phyloP scores from a whole-genome alignment of 2,113 vertebrate species.

The Grallaria varia region DNA sequence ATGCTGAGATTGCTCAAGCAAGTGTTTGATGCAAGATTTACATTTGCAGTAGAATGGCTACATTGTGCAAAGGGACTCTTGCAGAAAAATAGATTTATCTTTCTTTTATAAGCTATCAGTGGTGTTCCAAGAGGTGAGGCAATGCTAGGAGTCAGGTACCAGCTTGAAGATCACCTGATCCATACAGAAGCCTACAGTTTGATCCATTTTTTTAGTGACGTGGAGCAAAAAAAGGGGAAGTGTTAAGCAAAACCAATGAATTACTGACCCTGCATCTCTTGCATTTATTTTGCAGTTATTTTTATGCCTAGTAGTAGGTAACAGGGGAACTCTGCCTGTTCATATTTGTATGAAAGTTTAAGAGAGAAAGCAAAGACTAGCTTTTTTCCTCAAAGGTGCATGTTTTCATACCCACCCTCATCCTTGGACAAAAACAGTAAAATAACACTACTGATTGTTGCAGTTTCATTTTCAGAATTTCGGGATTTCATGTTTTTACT shows the following conservation, averaged over 20 bases:
- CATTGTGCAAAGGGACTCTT: neutral
- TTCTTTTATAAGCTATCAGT: neutral
- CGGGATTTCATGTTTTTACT: neutral
- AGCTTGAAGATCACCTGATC: slow-evolving; percentile 1
- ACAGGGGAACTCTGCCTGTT: neutral
- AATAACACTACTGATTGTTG: neutral
- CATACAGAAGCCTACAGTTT: neutral
- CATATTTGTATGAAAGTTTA: neutral
- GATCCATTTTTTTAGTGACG: neutral
- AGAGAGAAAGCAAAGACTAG: neutral
- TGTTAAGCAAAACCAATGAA: neutral
- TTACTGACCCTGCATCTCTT: too few relatives aligned
- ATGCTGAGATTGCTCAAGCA: slow-evolving; percentile 40
- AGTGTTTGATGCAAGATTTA: slow-evolving; percentile 2
- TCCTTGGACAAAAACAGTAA: neutral
- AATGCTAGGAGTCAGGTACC: neutral
- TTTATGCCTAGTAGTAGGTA: neutral
- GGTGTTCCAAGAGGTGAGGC: neutral
- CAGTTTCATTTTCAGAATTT: neutral
- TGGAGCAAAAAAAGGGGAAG: neutral
- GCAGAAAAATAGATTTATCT: slow-evolving; percentile 28
- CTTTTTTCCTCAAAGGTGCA: neutral
- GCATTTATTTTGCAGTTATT: neutral
- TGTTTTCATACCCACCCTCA: neutral
- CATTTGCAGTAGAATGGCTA: neutral